Evolutionary conservation across 2,888 invertebrate species (phyloP).

Genomic region (Nycteola revayana): DNA sequence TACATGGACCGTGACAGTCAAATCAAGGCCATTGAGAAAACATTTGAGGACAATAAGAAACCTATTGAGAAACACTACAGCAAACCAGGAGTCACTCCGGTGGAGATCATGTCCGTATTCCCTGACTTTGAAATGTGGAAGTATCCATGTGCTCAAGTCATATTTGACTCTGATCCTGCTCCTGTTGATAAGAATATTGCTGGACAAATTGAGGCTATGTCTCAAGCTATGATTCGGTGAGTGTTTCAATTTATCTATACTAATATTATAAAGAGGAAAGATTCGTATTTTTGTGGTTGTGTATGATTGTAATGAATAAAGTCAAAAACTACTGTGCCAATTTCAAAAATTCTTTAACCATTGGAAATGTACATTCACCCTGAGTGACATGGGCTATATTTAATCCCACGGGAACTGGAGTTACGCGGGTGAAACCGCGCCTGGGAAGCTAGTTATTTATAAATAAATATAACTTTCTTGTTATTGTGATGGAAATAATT

Average conservation of each 20-base stretch:
- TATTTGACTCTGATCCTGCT: conserved; percentile 99
- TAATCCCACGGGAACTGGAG: too few species aligned
- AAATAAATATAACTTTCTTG: too few species aligned
- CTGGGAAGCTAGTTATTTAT: conserved; percentile 3
- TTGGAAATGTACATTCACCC: too few species aligned
- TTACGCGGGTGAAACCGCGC: too few species aligned
- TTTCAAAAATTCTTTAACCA: too few species aligned
- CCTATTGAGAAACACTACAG: conserved; percentile 96
- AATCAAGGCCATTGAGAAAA: conserved; percentile 98
- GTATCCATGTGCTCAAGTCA: conserved; percentile 98
- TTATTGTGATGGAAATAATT: too few species aligned
- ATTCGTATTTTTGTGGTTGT: too few species aligned
- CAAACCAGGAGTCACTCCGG: conserved; percentile 96
- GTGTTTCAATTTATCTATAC: conserved; percentile 18
- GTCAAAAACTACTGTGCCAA: too few species aligned
- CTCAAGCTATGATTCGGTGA: conserved; percentile 98
- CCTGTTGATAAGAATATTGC: conserved; percentile 93
- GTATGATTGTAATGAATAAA: too few species aligned
- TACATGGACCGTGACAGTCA: conserved; percentile 99
- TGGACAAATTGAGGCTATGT: conserved; percentile 98
- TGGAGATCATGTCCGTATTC: conserved; percentile 92
- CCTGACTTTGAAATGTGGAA: conserved; percentile 99
- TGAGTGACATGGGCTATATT: too few species aligned
- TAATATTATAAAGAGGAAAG: too few species aligned
- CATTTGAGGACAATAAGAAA: conserved; percentile 94